A percentile compares a stretch with the other conserved stretches of the same genome.
These are phyloP conservation scores for Nemotelus pantherinus DNA, from an alignment of 2,888 invertebrate species.

Conservation along the genomic window DNA sequence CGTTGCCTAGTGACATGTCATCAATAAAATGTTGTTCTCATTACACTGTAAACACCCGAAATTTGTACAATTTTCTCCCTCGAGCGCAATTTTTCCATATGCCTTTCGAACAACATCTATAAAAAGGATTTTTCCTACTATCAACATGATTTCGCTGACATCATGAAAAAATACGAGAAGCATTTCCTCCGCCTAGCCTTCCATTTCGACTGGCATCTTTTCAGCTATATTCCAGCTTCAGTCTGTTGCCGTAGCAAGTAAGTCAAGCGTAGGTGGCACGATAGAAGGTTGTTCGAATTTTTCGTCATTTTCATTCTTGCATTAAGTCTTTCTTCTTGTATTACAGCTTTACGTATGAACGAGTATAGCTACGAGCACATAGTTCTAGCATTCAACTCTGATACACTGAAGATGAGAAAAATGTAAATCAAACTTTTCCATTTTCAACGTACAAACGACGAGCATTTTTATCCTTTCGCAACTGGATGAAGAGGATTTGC, in stretches of 20 bases:
- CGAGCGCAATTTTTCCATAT: neutral
- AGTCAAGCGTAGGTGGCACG: neutral
- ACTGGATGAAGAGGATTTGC: neutral
- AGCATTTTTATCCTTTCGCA: conserved; percentile 7
- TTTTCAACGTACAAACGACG: neutral
- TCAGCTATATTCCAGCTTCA: neutral
- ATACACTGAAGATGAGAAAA: conserved; percentile 8
- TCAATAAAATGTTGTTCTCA: conserved; percentile 33
- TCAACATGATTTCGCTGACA: conserved; percentile 22
- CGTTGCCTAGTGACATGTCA: neutral
- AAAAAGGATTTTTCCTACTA: conserved; percentile 20
- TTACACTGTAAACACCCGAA: conserved; percentile 26
- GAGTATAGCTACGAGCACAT: neutral
- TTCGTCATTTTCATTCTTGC: conserved; percentile 7
- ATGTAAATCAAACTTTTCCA: conserved; percentile 31
- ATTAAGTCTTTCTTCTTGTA: neutral
- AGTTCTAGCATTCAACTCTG: neutral
- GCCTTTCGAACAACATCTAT: conserved; percentile 4
- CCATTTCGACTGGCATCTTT: neutral
- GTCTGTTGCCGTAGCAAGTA: neutral
- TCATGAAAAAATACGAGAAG: conserved; percentile 4
- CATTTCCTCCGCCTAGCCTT: neutral
- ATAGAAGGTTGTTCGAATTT: neutral
- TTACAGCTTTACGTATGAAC: neutral
- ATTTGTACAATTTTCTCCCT: conserved; percentile 26